These are phyloP conservation scores for Anticlea derivata DNA, from an alignment of 2,888 invertebrate genomes.

Conservation along the genomic window DNA sequence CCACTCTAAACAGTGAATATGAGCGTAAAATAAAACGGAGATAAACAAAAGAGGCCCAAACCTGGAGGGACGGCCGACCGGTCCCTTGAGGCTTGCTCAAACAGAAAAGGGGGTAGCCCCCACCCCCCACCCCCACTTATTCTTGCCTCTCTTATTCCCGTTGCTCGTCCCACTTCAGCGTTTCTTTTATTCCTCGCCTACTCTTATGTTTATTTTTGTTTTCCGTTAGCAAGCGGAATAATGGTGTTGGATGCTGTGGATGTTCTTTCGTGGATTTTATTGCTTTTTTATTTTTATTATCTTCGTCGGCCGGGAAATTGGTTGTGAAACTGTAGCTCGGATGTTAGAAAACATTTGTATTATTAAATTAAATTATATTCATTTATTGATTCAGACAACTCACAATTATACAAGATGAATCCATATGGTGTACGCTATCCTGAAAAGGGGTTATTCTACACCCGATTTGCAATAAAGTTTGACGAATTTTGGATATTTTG, in stretches of 20 bases:
- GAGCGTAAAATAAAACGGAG: slow-evolving; percentile 65
- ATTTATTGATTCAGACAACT: no score
- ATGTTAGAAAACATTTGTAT: not conserved
- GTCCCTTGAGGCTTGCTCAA: slow-evolving; percentile 52
- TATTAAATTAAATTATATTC: no score
- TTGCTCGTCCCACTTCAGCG: slow-evolving; percentile 78
- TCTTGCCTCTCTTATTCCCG: slow-evolving; percentile 56
- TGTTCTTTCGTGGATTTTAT: slow-evolving; percentile 38
- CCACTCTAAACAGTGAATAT: slow-evolving; percentile 41
- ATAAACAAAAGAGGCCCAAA: slow-evolving; percentile 70
- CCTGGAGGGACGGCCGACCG: slow-evolving; percentile 53
- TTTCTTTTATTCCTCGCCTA: slow-evolving; percentile 80
- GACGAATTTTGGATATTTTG: no score
- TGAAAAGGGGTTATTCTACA: no score
- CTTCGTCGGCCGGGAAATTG: slow-evolving; percentile 26
- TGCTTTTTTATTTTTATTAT: slow-evolving; percentile 31
- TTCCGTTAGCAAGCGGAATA: slow-evolving; percentile 78
- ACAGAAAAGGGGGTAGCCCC: slow-evolving; percentile 40
- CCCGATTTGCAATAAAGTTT: no score
- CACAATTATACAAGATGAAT: no score
- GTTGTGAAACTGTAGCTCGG: slow-evolving; percentile 10
- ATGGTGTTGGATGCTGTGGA: slow-evolving; percentile 64
- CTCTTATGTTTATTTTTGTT: slow-evolving; percentile 82
- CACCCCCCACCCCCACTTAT: slow-evolving; percentile 37
- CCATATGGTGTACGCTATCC: no score